Percentiles rank a stretch among this genome's conserved stretches.
phyloP scores from a whole-genome alignment of 1,140 invertebrate species.

The Pseudomyrmex dendroicus region DNA sequence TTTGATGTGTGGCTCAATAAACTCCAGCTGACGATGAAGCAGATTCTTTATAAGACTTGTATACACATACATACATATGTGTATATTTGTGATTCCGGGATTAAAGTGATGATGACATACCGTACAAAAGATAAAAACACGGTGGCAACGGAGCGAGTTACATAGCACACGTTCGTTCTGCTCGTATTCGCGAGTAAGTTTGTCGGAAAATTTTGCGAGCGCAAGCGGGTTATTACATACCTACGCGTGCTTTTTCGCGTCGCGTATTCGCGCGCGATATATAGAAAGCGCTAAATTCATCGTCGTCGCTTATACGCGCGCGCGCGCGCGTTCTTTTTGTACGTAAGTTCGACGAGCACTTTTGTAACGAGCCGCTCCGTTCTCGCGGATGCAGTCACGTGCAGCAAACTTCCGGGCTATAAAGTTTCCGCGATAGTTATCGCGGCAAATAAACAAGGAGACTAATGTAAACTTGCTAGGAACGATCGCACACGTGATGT shows the following conservation, averaged over 20 bases:
- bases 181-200: slow-evolving; percentile 25
- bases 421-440: slow-evolving; percentile 53
- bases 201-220: slow-evolving; percentile 28
- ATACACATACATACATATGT: background rate
- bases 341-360: slow-evolving; percentile 32
- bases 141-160: background rate
- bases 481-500: slow-evolving; percentile 22
- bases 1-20: slow-evolving; percentile 17
- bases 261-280: slow-evolving; percentile 9
- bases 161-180: background rate
- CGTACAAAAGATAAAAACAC: slow-evolving; percentile 23
- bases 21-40: slow-evolving; percentile 5
- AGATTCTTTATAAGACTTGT: slow-evolving; percentile 6
- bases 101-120: slow-evolving; percentile 15
- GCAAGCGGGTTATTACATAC: slow-evolving; percentile 17
- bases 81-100: slow-evolving; percentile 38
- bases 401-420: slow-evolving; percentile 53
- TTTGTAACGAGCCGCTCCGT: slow-evolving; percentile 37
- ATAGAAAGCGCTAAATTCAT: slow-evolving; percentile 44
- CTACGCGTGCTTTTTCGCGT: slow-evolving; percentile 3
- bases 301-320: background rate
- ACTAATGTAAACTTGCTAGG: slow-evolving; percentile 47
- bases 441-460: slow-evolving; percentile 45
- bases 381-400: slow-evolving; percentile 28
- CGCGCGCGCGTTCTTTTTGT: background rate